phyloP scores from a whole-genome alignment of 2,113 vertebrate genomes.

The Chroicocephalus ridibundus region DNA sequence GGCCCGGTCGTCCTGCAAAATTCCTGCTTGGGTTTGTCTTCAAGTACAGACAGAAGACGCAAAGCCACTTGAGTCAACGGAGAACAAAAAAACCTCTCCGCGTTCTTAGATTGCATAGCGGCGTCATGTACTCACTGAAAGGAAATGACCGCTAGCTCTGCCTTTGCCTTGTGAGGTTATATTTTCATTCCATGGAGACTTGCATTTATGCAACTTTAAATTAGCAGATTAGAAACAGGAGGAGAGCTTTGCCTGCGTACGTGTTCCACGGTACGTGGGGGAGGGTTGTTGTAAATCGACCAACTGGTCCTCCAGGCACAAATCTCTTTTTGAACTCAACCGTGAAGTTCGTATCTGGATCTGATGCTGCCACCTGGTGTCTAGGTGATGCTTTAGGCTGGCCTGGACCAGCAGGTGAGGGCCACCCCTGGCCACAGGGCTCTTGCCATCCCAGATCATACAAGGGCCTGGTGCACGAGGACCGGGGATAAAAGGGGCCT shows the following conservation, averaged over 20 bases:
- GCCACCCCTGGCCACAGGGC: background rate
- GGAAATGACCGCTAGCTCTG: background rate
- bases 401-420: background rate
- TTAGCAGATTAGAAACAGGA: background rate
- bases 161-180: background rate
- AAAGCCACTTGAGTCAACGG: background rate
- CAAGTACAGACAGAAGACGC: background rate
- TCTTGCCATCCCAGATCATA: too few relatives aligned
- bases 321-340: background rate
- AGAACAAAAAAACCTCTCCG: background rate
- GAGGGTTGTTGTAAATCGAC: too few relatives aligned
- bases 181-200: background rate
- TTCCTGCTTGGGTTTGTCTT: background rate
- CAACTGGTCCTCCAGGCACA: background rate
- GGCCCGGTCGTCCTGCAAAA: background rate
- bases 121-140: background rate
- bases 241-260: background rate
- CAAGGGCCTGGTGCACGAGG: background rate
- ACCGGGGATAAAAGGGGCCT: background rate
- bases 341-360: background rate
- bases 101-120: background rate
- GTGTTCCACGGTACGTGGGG: fast-evolving
- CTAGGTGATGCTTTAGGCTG: background rate
- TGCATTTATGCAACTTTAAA: background rate
- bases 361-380: background rate